phyloP scores from a whole-genome alignment of 2,113 vertebrate genomes.

The Aptenodytes forsteri region DNA sequence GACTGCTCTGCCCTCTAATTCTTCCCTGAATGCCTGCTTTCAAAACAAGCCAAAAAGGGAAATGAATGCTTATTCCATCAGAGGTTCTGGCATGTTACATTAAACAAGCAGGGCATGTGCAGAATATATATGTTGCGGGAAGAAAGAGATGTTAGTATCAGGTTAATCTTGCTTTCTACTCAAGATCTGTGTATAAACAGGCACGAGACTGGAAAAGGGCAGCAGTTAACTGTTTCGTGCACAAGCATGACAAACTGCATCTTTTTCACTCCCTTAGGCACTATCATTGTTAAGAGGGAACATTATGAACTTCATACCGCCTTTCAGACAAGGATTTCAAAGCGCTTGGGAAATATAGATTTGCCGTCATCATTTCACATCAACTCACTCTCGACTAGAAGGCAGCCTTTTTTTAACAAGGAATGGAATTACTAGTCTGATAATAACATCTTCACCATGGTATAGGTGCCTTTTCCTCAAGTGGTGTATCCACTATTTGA shows the following conservation, averaged over 20 bases:
- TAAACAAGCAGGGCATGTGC: neutral
- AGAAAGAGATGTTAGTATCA: neutral
- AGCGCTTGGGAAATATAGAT: neutral
- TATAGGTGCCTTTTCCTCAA: neutral
- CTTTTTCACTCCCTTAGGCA: neutral
- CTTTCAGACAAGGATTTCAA: neutral
- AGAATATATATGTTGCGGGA: conserved; percentile 5
- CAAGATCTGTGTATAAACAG: neutral
- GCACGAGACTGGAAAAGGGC: neutral
- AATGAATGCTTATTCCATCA: neutral
- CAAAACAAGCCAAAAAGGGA: conserved; percentile 58
- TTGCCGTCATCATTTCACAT: neutral
- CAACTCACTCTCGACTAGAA: neutral
- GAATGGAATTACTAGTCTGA: neutral
- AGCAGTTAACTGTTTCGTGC: neutral
- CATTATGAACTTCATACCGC: neutral
- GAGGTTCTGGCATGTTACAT: neutral
- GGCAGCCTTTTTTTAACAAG: neutral
- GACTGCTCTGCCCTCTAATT: conserved; percentile 27
- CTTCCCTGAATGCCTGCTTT: conserved; percentile 59
- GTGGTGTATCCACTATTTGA: neutral
- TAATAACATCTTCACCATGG: neutral
- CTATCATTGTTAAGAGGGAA: neutral
- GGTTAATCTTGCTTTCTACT: neutral
- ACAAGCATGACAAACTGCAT: neutral